phyloP scores from a whole-genome alignment of 1,140 invertebrate species.

The Drosophila sp. region DNA sequence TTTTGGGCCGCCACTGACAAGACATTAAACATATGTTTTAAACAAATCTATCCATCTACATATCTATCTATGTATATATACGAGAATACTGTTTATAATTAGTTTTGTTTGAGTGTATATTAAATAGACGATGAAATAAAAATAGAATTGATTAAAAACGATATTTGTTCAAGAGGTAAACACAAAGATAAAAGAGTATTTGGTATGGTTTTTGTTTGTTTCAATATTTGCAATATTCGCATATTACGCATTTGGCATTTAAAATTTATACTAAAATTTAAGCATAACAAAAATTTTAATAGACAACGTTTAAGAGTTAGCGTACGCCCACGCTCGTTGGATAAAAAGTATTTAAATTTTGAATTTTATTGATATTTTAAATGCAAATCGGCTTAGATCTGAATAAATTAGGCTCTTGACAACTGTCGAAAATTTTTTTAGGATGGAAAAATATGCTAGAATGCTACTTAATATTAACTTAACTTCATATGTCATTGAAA shows the following conservation, averaged over 20 bases:
- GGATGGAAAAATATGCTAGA: too few relatives aligned
- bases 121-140: constrained; percentile 48
- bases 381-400: too few relatives aligned
- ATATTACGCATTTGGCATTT: constrained; percentile 1
- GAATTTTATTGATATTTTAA: too few relatives aligned
- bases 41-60: constrained; percentile 11
- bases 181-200: constrained; percentile 35
- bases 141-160: constrained; percentile 62
- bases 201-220: neutral
- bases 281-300: neutral
- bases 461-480: too few relatives aligned
- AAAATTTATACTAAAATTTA: neutral
- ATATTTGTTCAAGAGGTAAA: constrained; percentile 42
- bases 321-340: too few relatives aligned
- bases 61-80: constrained; percentile 34
- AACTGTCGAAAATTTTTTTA: too few relatives aligned
- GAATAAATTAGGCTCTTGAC: too few relatives aligned
- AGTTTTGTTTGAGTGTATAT: constrained; percentile 51
- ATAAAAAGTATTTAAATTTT: too few relatives aligned
- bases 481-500: too few relatives aligned
- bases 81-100: constrained; percentile 64
- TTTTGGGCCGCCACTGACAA: constrained; percentile 47
- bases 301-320: neutral
- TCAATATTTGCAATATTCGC: neutral
- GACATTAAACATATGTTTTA: constrained; percentile 64